These are phyloP conservation scores for Adrianichthys oophorus DNA, from an alignment of 2,797 vertebrate species.

Conservation along the genomic window DNA sequence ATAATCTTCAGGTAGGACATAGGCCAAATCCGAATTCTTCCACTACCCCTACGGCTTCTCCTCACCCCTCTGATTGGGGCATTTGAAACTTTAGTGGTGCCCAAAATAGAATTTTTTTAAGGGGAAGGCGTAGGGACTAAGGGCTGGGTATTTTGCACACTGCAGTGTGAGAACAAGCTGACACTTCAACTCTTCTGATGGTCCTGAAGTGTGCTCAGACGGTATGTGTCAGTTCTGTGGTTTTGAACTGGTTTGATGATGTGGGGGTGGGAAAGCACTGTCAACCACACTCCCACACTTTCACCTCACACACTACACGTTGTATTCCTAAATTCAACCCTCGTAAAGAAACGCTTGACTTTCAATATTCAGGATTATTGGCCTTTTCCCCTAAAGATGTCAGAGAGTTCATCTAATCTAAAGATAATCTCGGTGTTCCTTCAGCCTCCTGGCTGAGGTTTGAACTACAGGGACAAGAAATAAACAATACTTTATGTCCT, in stretches of 20 bases:
- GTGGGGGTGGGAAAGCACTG: slow-evolving; percentile 47
- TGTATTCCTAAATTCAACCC: slow-evolving; percentile 8
- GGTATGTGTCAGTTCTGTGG: neutral
- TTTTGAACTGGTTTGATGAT: slow-evolving; percentile 6
- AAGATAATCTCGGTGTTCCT: neutral
- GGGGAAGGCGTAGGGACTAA: too few relatives aligned
- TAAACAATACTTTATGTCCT: neutral
- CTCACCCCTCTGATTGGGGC: too few relatives aligned
- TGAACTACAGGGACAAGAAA: neutral
- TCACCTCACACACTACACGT: slow-evolving; percentile 14
- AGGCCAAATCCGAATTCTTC: too few relatives aligned
- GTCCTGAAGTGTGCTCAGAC: neutral
- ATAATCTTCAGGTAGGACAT: too few relatives aligned
- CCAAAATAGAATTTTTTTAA: too few relatives aligned
- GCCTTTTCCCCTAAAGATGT: neutral
- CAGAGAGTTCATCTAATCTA: neutral
- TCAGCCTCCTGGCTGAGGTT: neutral
- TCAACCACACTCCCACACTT: slow-evolving; percentile 45
- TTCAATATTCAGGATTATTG: neutral
- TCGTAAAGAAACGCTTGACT: neutral
- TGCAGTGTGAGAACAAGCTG: too few relatives aligned
- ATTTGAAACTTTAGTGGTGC: too few relatives aligned
- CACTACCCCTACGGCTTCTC: too few relatives aligned
- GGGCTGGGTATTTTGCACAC: too few relatives aligned
- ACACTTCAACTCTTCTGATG: too few relatives aligned